Base-by-base conservation (phyloP, 2,888 invertebrate genomes). In the Morpho achilles region DNA sequence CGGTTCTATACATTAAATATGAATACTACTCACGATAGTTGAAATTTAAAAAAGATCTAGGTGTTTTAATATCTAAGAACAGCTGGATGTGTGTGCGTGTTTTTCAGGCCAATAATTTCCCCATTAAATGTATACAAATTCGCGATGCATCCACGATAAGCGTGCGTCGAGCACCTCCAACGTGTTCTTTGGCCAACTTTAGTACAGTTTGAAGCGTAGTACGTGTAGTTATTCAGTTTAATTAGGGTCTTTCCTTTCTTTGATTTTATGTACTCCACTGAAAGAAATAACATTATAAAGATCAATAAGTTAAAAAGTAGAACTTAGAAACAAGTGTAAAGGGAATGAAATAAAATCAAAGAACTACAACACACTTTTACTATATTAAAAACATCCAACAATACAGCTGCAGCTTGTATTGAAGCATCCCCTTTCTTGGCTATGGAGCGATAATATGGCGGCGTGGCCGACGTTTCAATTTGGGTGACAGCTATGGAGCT, bases 201-300 rank as follows among this genome's bases (percentile, higher is more conserved):
- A 2, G 32, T 5, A 32, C 32, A 32, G 32, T 32, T 32, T 32
- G 32, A 32, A 2, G 45, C 9, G 10, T 52, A 52, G 39, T 62
- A 62, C 3, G 54, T 57, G 9, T 57, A 49, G 4, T 50, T 57
- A 32, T 63, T 65, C 0, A 72, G 50, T n/a, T 62, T 63, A 9
- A 81, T 69, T 16, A 79, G 53, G 7, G 49, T 63, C 41, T 71
- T 75, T 1, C 76, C 77, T 40, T 58, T 59, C 47, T 53, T 22
- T 0, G 67, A 68, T 16, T 39, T 51, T 7, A 63, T 46, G 42
- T 59, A 63, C 39, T 56, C 41, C 8, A 61, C 67, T 67, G 59
- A 53, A 61, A 50, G 40, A 32, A 39, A 46, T 7, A 32, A 32
- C 5, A 2, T 32, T 32, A 32, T 32, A 32, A 32, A 5, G 32